These are phyloP conservation scores for Kryptopterus vitreolus DNA, from an alignment of 2,797 vertebrate genomes.

Conservation along the genomic window DNA sequence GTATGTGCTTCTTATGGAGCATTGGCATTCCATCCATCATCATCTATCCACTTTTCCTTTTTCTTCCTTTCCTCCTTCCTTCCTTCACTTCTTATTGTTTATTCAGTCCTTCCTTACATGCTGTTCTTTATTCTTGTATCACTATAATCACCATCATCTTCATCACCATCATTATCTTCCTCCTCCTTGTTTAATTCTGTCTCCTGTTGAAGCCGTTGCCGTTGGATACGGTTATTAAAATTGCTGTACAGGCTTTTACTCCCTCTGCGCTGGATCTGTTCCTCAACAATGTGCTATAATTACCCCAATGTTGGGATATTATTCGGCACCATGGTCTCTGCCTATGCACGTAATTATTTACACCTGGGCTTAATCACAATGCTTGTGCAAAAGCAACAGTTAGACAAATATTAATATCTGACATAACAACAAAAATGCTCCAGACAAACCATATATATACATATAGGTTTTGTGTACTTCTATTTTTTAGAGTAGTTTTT, in stretches of 20 bases:
- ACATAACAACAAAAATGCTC: neutral
- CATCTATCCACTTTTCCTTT: too few species aligned
- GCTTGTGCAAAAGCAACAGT: constrained; percentile 15
- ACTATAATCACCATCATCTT: too few species aligned
- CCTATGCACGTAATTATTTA: constrained; percentile 47
- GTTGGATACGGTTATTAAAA: constrained; percentile 28
- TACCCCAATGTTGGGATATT: constrained; percentile 41
- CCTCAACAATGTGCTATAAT: constrained; percentile 43
- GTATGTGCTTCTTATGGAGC: too few species aligned
- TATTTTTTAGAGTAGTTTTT: too few species aligned
- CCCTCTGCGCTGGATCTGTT: constrained; percentile 21
- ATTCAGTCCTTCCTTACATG: too few species aligned
- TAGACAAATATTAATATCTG: neutral
- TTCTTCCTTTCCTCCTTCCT: too few species aligned
- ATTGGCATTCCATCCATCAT: too few species aligned
- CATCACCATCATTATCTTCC: neutral
- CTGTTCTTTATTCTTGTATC: neutral
- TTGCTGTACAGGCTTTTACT: constrained; percentile 35
- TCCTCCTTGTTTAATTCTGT: neutral
- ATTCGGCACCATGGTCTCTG: constrained; percentile 33
- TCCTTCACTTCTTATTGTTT: too few species aligned
- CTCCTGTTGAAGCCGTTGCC: neutral
- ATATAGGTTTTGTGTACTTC: too few species aligned
- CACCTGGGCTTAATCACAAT: constrained; percentile 45
- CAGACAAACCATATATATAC: neutral